Percentiles rank a stretch among this genome's conserved stretches.
These are phyloP conservation scores for Sciurus vulgaris DNA, from an alignment of 2,797 vertebrate species.

Conservation along the genomic window DNA sequence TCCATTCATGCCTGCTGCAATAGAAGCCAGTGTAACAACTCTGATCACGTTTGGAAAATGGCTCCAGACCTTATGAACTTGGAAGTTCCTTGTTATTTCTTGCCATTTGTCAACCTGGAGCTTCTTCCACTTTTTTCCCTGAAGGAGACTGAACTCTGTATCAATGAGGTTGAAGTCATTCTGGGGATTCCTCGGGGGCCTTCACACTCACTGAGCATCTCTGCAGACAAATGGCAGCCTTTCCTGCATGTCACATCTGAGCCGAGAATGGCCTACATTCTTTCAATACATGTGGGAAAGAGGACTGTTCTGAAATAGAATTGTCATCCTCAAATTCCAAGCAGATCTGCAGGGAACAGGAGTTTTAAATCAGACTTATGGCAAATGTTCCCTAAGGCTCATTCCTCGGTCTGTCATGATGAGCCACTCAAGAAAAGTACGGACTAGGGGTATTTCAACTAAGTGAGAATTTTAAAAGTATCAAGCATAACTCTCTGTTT, in stretches of 20 bases:
- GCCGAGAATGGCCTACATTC: background rate
- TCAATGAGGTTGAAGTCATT: background rate
- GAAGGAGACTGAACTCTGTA: background rate
- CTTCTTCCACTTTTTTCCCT: background rate
- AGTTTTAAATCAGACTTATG: background rate
- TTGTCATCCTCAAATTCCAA: background rate
- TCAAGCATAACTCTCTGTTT: background rate
- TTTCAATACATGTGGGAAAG: background rate
- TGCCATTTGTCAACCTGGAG: background rate
- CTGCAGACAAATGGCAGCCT: background rate
- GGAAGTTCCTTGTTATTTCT: background rate
- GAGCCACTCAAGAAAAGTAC: background rate
- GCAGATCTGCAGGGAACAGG: background rate
- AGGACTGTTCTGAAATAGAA: background rate
- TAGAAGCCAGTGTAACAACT: background rate
- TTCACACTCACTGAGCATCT: background rate
- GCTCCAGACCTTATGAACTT: background rate
- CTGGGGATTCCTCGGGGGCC: background rate
- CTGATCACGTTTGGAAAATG: background rate
- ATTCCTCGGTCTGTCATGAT: background rate
- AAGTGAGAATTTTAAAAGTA: background rate
- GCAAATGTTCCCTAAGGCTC: background rate
- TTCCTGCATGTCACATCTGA: background rate
- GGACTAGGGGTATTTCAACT: background rate
- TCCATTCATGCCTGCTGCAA: fast-evolving